Base-by-base conservation (phyloP, 2,113 vertebrate species). In the Ammodytes dubius region DNA sequence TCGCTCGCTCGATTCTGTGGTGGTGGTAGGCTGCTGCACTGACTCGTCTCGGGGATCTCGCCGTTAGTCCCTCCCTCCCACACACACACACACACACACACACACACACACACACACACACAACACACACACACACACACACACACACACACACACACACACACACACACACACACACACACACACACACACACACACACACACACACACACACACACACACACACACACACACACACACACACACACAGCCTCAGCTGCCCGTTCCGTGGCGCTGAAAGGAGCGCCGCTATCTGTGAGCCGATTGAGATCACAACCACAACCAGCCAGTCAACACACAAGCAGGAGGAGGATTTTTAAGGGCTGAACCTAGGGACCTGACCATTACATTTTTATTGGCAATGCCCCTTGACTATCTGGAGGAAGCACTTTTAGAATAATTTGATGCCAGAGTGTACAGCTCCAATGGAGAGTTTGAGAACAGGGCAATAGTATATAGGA, bases 181-280 rank as follows among this genome's bases (percentile, higher is more conserved):
- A 27, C 27, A 27, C 27, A 27, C 27, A 27, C 27, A 27, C 27
- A 27, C 27, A 27, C 27, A 27, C 27, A 27, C 27, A 27, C 27
- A 27, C 27, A 27, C 27, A 27, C 27, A 27, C 27, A 27, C 27
- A 27, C 27, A 27, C 27, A 27, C 27, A 27, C 27, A 27, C 27
- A 27, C 27, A 27, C 27, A 27, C 27, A 27, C 27, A 27, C 27
- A 27, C 27, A 27, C 27, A 27, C 27, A 27, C 27, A 27, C 1
- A 86, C 94, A 79, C 90, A 64, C 77, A 66, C 39, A 76, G 87
- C 70, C 70, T 79, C 85, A 13, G 72, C 81, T 79, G 77, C 86
- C 81, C 87, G 79, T 72, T 66, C 82, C 45, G 85, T 82, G 80
- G 83, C 82, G 91, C 93, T 92, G 91, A 92, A 85, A 91, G 85